Evolutionary conservation across 1,140 invertebrate species (phyloP).

Genomic region (Drosophila pruinosa): DNA sequence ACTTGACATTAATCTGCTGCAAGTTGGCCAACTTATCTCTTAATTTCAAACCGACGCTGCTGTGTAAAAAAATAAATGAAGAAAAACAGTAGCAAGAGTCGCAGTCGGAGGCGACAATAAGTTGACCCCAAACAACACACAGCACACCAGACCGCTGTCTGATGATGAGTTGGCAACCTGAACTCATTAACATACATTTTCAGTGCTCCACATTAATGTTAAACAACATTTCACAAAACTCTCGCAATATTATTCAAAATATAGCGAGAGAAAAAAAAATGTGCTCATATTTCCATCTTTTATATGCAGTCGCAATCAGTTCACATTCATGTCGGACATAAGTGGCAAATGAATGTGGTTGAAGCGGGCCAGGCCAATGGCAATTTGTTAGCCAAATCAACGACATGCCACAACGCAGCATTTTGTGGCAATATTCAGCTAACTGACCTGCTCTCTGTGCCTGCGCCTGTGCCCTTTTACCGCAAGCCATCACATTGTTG

Average conservation of each 20-base stretch:
- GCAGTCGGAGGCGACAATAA: neutral
- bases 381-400: conserved; percentile 9
- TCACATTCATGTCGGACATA: too few relatives aligned
- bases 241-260: conserved; percentile 4
- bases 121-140: conserved; percentile 37
- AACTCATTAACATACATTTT: conserved; percentile 69
- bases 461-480: too few relatives aligned
- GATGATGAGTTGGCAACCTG: conserved; percentile 30
- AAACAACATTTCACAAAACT: conserved; percentile 33
- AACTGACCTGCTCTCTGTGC: too few relatives aligned
- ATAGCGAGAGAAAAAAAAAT: neutral
- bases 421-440: neutral
- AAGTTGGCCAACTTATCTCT: conserved; percentile 29
- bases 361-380: neutral
- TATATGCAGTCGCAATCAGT: neutral
- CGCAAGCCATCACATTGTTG: neutral
- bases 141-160: neutral
- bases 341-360: neutral
- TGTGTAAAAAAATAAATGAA: neutral
- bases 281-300: conserved; percentile 5
- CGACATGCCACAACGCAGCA: conserved; percentile 2
- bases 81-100: conserved; percentile 16
- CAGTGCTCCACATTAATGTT: conserved; percentile 34
- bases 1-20: conserved; percentile 38
- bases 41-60: conserved; percentile 18